These are phyloP conservation scores for Hetaerina titia DNA, from an alignment of 2,888 invertebrate species.

Conservation along the genomic window DNA sequence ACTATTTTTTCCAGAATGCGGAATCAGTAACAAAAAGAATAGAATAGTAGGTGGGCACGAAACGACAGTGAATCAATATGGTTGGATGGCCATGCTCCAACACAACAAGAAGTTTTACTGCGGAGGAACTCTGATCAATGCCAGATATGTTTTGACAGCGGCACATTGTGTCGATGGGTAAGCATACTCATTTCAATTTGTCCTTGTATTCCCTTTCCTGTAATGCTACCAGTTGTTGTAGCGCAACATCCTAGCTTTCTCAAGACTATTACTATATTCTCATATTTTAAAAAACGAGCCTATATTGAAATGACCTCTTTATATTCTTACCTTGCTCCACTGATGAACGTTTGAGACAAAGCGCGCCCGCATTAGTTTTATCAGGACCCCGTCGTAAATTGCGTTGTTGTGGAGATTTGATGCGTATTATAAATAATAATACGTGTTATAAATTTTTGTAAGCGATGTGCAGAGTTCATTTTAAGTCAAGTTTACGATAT, in stretches of 20 bases:
- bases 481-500: no score
- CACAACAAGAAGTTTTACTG: constrained; percentile 84
- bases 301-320: background rate
- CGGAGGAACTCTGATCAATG: constrained; percentile 86
- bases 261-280: no score
- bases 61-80: constrained; percentile 84
- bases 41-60: constrained; percentile 86
- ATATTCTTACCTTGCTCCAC: background rate
- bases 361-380: background rate
- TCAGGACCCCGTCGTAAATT: background rate
- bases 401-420: no score
- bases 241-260: no score
- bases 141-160: constrained; percentile 86
- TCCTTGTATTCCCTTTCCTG: background rate
- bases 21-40: constrained; percentile 81
- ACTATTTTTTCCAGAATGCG: constrained; percentile 78
- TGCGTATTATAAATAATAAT: background rate
- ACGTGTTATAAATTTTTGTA: background rate
- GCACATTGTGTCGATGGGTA: constrained; percentile 88
- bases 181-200: constrained; percentile 73
- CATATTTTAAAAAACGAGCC: no score
- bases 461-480: no score
- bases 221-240: background rate
- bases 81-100: constrained; percentile 86
- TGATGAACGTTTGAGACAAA: no score